Evolutionary conservation across 2,888 invertebrate species (phyloP).

Genomic region (Lochmaea capreae): DNA sequence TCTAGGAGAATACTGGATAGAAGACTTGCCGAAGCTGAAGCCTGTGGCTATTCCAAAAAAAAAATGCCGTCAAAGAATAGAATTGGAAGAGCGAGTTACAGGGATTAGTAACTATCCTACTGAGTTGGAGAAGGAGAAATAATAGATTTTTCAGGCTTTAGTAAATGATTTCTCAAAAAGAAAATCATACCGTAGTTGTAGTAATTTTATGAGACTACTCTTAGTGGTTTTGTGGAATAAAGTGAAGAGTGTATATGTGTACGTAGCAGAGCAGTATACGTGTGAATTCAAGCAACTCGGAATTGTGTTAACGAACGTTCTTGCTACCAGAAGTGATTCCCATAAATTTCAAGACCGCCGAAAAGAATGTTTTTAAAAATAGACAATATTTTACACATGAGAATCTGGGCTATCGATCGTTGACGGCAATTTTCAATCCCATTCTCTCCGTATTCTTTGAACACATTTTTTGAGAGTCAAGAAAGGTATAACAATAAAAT

Average conservation of each 20-base stretch:
- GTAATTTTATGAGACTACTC: no score
- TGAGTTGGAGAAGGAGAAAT: no score
- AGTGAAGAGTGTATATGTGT: background rate
- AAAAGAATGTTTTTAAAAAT: conserved; percentile 45
- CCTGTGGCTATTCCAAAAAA: no score
- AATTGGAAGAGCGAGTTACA: no score
- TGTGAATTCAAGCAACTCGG: background rate
- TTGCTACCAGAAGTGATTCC: conserved; percentile 23
- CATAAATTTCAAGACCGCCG: conserved; percentile 38
- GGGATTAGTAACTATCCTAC: no score
- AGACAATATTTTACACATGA: conserved; percentile 45
- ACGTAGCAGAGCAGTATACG: background rate
- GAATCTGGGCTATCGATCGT: conserved; percentile 37
- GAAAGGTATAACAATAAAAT: conserved; percentile 44
- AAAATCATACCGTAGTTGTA: no score
- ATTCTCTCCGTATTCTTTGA: conserved; percentile 31
- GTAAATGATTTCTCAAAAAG: no score
- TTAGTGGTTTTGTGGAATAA: background rate
- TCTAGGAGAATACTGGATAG: no score
- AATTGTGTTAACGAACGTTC: background rate
- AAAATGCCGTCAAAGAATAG: no score
- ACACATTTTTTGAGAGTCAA: conserved; percentile 39
- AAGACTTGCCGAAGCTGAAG: no score
- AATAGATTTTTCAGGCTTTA: no score
- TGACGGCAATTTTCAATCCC: conserved; percentile 39